Evolutionary conservation across 2,888 invertebrate genomes (phyloP).

Genomic region (Bibio marci): DNA sequence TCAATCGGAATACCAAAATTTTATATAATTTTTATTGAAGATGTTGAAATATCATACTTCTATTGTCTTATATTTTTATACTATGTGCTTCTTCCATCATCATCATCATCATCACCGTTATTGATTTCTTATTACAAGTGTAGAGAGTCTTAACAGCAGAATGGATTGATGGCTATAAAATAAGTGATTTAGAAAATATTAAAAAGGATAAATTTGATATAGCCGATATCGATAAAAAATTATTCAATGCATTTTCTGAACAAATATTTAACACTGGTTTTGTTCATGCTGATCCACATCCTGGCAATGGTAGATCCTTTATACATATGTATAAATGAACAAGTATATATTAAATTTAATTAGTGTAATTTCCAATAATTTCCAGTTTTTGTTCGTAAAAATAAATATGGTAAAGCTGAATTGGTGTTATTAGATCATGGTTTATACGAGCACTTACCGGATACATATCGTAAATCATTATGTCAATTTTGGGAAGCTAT

Average conservation of each 20-base stretch:
- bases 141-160: conserved; percentile 57
- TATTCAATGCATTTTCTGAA: conserved; percentile 50
- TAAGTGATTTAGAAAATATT: conserved; percentile 38
- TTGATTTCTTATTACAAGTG: too few relatives aligned
- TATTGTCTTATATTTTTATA: too few relatives aligned
- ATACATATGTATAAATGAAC: too few relatives aligned
- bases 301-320: conserved; percentile 59
- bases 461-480: conserved; percentile 37
- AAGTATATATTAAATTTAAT: too few relatives aligned
- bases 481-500: conserved; percentile 57
- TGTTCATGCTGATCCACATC: conserved; percentile 67
- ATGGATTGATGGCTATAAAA: conserved; percentile 52
- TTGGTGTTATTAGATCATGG: conserved; percentile 59
- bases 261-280: conserved; percentile 64
- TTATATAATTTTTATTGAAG: too few relatives aligned
- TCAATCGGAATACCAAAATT: too few relatives aligned
- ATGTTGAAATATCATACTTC: too few relatives aligned
- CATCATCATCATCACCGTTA: too few relatives aligned
- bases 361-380: too few relatives aligned
- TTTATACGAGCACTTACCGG: conserved; percentile 44
- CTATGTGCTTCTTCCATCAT: too few relatives aligned
- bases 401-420: conserved; percentile 31
- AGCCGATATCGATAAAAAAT: conserved; percentile 45
- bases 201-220: conserved; percentile 36
- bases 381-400: conserved; percentile 44